A percentile compares a stretch with the other conserved stretches of the same genome.
These are phyloP conservation scores for Discoglossus pictus DNA, from an alignment of 2,797 vertebrate species.

Conservation along the genomic window DNA sequence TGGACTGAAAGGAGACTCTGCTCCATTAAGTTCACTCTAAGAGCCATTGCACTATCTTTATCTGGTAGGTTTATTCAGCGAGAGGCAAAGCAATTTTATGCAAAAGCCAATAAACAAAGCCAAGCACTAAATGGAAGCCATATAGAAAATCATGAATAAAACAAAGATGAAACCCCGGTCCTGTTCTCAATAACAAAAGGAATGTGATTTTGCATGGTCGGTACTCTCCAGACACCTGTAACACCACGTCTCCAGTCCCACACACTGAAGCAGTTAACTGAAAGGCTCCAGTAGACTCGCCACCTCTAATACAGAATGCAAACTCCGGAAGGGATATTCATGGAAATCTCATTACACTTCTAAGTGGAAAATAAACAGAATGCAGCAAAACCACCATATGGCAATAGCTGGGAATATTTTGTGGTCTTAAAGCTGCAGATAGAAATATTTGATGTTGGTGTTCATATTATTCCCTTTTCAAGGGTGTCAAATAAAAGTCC, in stretches of 20 bases:
- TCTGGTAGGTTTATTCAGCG: slow-evolving; percentile 26
- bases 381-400: no score
- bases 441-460: no score
- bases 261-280: neutral
- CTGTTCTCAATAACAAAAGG: slow-evolving; percentile 2
- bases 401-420: no score
- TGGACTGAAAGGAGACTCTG: slow-evolving; percentile 26
- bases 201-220: neutral
- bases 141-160: slow-evolving; percentile 3
- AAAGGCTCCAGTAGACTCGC: neutral
- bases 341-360: slow-evolving; percentile 15
- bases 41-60: slow-evolving; percentile 19
- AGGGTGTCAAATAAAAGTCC: no score
- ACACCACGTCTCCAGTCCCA: neutral
- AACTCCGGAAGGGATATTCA: slow-evolving; percentile 4
- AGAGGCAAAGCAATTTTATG: slow-evolving; percentile 15
- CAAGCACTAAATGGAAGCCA: slow-evolving; percentile 19
- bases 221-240: slow-evolving; percentile 24
- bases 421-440: no score
- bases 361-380: slow-evolving; percentile 2
- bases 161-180: neutral
- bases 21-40: slow-evolving; percentile 26
- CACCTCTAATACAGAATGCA: neutral
- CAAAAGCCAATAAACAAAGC: slow-evolving; percentile 5
- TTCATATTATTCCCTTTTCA: no score